phyloP scores from a whole-genome alignment of 2,888 invertebrate species.

The Oligia latruncula region DNA sequence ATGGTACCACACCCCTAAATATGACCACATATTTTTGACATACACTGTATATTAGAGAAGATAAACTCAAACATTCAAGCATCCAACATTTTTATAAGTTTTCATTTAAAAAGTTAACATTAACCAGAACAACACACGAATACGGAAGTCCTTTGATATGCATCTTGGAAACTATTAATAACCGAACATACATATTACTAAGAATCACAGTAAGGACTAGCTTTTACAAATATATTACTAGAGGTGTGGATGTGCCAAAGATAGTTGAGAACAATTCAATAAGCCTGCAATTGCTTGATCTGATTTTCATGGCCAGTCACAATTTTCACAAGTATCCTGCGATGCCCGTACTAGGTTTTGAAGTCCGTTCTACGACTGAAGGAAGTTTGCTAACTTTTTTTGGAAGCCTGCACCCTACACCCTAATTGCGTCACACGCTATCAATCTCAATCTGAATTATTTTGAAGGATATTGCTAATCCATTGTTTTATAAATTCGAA shows the following conservation, averaged over 20 bases:
- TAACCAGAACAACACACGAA: constrained; percentile 62
- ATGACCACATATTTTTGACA: not conserved
- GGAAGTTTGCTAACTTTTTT: too few species aligned
- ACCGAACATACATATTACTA: constrained; percentile 69
- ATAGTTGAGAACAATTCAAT: not conserved
- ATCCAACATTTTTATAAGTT: constrained; percentile 35
- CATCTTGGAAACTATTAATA: constrained; percentile 73
- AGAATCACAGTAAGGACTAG: constrained; percentile 87
- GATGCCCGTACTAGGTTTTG: too few species aligned
- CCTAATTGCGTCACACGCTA: too few species aligned
- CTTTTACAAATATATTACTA: constrained; percentile 70
- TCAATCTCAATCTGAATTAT: too few species aligned
- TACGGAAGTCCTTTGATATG: constrained; percentile 77
- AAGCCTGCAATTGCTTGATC: not conserved
- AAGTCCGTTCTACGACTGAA: too few species aligned
- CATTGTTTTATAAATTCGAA: too few species aligned
- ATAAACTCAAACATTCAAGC: constrained; percentile 48
- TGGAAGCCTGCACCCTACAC: too few species aligned
- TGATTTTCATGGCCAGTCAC: too few species aligned
- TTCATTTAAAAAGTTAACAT: constrained; percentile 42
- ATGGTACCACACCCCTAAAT: not conserved
- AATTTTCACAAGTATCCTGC: too few species aligned
- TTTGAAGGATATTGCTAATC: too few species aligned
- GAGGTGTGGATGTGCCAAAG: constrained; percentile 57
- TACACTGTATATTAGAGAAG: not conserved